Conservation (phyloP, 2,797 vertebrate genomes). For the Paratrypauchen microcephalus region DNA sequence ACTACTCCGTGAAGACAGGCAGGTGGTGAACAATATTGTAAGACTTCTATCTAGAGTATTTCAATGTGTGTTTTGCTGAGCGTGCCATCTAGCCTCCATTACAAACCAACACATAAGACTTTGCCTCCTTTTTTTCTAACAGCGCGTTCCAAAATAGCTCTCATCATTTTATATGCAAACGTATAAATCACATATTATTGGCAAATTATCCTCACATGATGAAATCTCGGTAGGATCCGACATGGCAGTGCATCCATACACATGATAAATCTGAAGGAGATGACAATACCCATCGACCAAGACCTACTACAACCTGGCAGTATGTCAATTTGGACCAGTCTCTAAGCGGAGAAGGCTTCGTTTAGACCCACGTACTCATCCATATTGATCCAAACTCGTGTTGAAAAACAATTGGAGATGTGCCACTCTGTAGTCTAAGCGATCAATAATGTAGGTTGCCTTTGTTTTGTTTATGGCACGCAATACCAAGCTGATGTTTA, state of each 20-base stretch:
- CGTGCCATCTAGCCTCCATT: background rate
- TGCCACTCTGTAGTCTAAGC: slow-evolving; percentile 49
- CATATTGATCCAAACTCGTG: slow-evolving; percentile 62
- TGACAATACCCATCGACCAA: slow-evolving; percentile 57
- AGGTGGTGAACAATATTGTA: no score
- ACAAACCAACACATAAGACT: slow-evolving; percentile 9
- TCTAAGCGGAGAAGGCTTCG: slow-evolving; percentile 68
- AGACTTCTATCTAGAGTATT: background rate
- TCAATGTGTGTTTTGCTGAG: background rate
- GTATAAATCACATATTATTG: slow-evolving; percentile 51
- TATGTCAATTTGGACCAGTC: slow-evolving; percentile 63
- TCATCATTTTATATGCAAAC: slow-evolving; percentile 17
- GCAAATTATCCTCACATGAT: slow-evolving; percentile 38
- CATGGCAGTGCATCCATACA: slow-evolving; percentile 48
- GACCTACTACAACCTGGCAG: slow-evolving; percentile 56
- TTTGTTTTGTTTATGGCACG: slow-evolving; percentile 34
- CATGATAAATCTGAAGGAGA: slow-evolving; percentile 59
- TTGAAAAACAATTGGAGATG: slow-evolving; percentile 65
- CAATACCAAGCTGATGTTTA: background rate
- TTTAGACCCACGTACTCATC: slow-evolving; percentile 57
- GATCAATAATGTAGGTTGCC: slow-evolving; percentile 49
- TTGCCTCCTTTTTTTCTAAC: background rate
- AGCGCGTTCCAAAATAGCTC: slow-evolving; percentile 18
- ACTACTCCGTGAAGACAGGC: no score
- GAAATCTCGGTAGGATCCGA: slow-evolving; percentile 45